These are phyloP conservation scores for Phylloscopus trochilus DNA, from an alignment of 2,113 vertebrate species.

Conservation along the genomic window DNA sequence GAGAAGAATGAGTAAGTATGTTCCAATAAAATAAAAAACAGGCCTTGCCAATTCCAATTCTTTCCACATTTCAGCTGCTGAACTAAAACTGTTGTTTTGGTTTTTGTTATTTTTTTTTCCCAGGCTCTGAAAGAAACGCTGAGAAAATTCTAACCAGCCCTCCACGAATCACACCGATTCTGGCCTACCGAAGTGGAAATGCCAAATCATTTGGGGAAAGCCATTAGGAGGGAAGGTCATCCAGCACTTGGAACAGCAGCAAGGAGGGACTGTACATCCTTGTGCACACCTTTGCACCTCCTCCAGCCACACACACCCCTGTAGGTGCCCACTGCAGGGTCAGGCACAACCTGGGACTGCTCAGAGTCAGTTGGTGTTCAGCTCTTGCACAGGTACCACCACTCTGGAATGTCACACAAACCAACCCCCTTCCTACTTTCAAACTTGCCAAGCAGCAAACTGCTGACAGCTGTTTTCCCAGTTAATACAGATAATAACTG, in stretches of 20 bases:
- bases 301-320: neutral
- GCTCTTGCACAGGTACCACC: rapidly evolving
- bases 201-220: neutral
- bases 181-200: neutral
- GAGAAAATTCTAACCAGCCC: slow-evolving; percentile 2
- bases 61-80: neutral
- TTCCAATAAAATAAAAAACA: slow-evolving; percentile 23
- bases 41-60: neutral
- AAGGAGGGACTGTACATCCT: neutral
- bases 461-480: neutral
- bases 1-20: slow-evolving; percentile 41
- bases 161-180: neutral
- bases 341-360: neutral
- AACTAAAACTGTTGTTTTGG: neutral
- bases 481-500: neutral
- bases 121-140: neutral
- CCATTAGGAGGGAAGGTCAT: neutral
- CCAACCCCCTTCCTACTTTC: neutral
- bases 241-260: rapidly evolving
- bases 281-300: neutral
- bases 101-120: neutral
- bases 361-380: neutral
- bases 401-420: neutral
- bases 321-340: rapidly evolving
- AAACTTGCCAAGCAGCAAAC: neutral